Conservation (phyloP, 2,888 invertebrate genomes). For the Arenicola marina region DNA sequence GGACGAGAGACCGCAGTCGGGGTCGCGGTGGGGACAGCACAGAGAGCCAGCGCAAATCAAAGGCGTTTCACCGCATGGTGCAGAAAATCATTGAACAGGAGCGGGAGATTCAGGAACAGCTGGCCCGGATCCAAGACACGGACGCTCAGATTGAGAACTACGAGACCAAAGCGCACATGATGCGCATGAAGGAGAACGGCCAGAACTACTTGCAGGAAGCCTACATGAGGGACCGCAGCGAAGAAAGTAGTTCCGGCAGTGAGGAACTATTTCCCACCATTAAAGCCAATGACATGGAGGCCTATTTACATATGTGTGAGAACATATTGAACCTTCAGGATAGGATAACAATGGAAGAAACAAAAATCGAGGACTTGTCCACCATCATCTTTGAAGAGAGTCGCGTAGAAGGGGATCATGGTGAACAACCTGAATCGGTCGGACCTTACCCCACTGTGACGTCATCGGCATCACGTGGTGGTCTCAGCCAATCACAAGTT, state of each 20-base stretch:
- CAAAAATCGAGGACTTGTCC: neutral
- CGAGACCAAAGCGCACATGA: conserved; percentile 24
- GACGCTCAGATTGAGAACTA: conserved; percentile 73
- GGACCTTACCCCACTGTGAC: too few relatives aligned
- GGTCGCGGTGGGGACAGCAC: too few relatives aligned
- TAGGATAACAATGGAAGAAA: neutral
- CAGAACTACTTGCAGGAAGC: conserved; percentile 33
- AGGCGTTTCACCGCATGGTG: conserved; percentile 36
- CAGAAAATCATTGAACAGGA: conserved; percentile 69
- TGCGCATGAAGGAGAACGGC: conserved; percentile 24
- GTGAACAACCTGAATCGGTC: too few relatives aligned
- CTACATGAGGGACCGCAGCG: conserved; percentile 26
- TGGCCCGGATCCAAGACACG: conserved; percentile 67
- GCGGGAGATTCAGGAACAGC: conserved; percentile 65
- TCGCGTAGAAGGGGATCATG: conserved; percentile 22
- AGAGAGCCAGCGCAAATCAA: conserved; percentile 4
- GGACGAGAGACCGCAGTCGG: too few relatives aligned
- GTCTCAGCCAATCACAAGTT: too few relatives aligned
- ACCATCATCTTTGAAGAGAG: neutral
- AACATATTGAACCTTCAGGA: neutral
- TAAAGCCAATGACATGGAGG: conserved; percentile 5
- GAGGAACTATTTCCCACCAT: too few relatives aligned
- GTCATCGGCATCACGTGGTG: too few relatives aligned
- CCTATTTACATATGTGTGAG: conserved; percentile 22
- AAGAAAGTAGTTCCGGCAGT: conserved; percentile 29